Percentiles rank a stretch among this genome's conserved stretches.
Conservation (phyloP, 2,797 vertebrate species). For the Nasua narica region DNA sequence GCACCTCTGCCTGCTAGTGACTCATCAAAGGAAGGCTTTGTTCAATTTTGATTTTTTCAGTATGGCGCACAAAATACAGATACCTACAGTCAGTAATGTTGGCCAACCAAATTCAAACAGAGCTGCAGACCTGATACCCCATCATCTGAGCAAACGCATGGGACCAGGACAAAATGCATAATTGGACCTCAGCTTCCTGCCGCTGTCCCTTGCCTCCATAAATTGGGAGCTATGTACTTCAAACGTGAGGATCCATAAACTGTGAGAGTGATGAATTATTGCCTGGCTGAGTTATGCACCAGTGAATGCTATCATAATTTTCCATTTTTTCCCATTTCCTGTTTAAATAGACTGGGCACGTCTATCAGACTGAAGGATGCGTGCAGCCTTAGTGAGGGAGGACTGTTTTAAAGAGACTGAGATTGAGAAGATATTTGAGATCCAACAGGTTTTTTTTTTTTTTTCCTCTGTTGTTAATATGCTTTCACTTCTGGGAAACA, state of each 20-base stretch:
- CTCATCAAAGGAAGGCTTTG: neutral
- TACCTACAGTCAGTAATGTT: neutral
- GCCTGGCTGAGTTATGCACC: neutral
- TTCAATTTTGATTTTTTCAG: neutral
- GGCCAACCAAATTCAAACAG: neutral
- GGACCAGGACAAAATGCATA: neutral
- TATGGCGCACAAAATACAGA: neutral
- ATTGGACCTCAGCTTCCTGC: neutral
- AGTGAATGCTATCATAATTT: neutral
- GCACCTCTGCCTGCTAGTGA: neutral
- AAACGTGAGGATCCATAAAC: neutral
- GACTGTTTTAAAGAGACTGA: neutral
- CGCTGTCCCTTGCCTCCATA: rapidly evolving
- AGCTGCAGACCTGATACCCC: neutral
- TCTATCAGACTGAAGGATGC: neutral
- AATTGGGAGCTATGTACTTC: neutral
- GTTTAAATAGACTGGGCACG: neutral
- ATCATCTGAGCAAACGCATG: neutral
- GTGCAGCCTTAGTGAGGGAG: neutral
- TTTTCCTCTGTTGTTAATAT: neutral
- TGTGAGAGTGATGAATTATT: neutral
- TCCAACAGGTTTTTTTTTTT: neutral
- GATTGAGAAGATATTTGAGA: neutral
- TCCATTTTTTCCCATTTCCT: neutral
- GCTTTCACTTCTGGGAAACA: neutral